Percentiles rank a stretch among this genome's conserved stretches.
Evolutionary conservation across 2,113 vertebrate species (phyloP).

Genomic region (Hirundichthys speculiger): DNA sequence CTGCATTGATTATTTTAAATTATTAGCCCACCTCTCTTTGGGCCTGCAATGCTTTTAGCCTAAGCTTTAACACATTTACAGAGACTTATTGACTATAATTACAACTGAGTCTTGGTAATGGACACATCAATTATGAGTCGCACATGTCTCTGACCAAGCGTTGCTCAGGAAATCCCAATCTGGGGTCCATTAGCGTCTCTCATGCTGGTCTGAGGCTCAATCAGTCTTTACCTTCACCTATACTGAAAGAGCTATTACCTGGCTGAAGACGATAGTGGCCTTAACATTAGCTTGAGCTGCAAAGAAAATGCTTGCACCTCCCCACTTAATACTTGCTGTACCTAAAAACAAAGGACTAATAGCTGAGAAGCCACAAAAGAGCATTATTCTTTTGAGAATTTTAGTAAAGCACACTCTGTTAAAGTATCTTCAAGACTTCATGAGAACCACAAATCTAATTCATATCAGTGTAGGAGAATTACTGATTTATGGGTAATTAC

Average conservation of each 20-base stretch:
- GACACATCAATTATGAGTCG: constrained; percentile 99
- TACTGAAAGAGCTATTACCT: constrained; percentile 74
- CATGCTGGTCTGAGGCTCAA: constrained; percentile 77
- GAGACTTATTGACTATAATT: constrained; percentile 99
- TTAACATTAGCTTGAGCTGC: constrained; percentile 60
- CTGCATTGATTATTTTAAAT: constrained; percentile 99
- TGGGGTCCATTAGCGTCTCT: constrained; percentile 95
- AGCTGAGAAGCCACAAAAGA: constrained; percentile 15
- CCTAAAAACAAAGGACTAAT: constrained; percentile 43
- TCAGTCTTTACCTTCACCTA: constrained; percentile 77
- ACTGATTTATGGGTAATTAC: no score
- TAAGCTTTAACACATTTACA: constrained; percentile 99
- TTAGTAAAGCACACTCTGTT: constrained; percentile 1
- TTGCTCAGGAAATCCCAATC: constrained; percentile 98
- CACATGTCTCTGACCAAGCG: constrained; percentile 95
- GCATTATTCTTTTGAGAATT: background rate
- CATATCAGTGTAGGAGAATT: no score
- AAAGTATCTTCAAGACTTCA: background rate
- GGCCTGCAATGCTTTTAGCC: constrained; percentile 99
- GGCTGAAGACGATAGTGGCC: constrained; percentile 68
- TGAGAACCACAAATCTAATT: background rate
- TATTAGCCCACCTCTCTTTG: constrained; percentile 99
- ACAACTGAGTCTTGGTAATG: constrained; percentile 99
- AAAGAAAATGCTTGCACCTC: constrained; percentile 39
- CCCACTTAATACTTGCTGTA: constrained; percentile 4